Conservation (phyloP, 2,888 invertebrate genomes). For the Oligia latruncula region DNA sequence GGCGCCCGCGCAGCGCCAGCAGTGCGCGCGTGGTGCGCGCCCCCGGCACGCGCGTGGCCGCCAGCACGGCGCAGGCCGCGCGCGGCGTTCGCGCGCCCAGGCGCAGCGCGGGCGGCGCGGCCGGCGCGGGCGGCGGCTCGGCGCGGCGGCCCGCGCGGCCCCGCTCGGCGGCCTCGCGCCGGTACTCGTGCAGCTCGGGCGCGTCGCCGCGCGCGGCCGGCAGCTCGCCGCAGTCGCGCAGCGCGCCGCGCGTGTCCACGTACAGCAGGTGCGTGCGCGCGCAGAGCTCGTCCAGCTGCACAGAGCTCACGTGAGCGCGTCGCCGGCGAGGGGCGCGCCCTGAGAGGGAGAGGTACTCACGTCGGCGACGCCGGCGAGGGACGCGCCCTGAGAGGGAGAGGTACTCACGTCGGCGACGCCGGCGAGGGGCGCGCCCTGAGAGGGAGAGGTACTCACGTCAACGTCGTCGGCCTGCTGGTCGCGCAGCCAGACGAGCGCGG, state of each 20-base stretch:
- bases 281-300: conserved; percentile 81
- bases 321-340: too few species aligned
- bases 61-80: conserved; percentile 79
- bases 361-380: too few species aligned
- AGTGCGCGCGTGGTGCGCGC: conserved; percentile 76
- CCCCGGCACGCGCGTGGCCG: conserved; percentile 91
- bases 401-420: too few species aligned
- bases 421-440: background rate
- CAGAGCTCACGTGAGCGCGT: background rate
- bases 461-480: conserved; percentile 70
- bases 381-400: too few species aligned
- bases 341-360: too few species aligned
- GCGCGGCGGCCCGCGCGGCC: conserved; percentile 94
- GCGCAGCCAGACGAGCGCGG: conserved; percentile 91
- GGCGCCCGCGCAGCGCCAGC: conserved; percentile 75
- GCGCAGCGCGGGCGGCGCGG: conserved; percentile 58
- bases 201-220: conserved; percentile 94
- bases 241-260: conserved; percentile 93
- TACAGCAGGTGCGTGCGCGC: conserved; percentile 94
- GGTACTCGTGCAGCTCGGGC: conserved; percentile 94
- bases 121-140: conserved; percentile 88
- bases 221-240: conserved; percentile 95
- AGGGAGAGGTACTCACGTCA: conserved; percentile 54
- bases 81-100: conserved; percentile 85
- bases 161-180: conserved; percentile 92